phyloP scores from a whole-genome alignment of 2,113 vertebrate species.

The Pollachius pollachius region DNA sequence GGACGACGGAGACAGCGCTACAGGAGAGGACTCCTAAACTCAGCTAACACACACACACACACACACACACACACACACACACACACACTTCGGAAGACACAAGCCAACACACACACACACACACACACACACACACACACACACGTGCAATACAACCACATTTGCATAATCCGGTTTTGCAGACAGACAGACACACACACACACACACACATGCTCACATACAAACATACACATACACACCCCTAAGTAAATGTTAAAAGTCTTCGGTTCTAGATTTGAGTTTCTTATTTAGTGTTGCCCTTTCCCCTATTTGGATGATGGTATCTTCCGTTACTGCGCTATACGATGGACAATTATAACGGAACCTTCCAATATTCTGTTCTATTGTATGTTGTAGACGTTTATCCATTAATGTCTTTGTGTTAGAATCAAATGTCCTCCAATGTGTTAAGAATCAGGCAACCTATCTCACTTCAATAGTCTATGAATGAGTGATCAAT shows the following conservation, averaged over 20 bases:
- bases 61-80: conserved; percentile 3
- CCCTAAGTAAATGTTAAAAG: not conserved
- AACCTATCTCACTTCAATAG: too few relatives aligned
- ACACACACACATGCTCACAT: conserved; percentile 3
- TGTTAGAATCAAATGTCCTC: too few relatives aligned
- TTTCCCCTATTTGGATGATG: not conserved
- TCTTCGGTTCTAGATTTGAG: not conserved
- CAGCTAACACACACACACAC: not conserved
- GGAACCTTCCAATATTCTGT: too few relatives aligned
- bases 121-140: conserved; percentile 5
- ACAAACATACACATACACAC: conserved; percentile 9
- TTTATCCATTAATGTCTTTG: too few relatives aligned
- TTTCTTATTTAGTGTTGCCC: not conserved
- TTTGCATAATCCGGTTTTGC: conserved; percentile 9
- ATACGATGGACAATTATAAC: too few relatives aligned
- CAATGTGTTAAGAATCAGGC: too few relatives aligned
- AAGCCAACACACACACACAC: not conserved
- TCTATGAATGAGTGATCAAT: too few relatives aligned
- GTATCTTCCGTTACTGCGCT: not conserved
- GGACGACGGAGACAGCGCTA: conserved; percentile 53
- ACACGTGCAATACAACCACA: conserved; percentile 4
- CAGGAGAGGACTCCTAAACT: conserved; percentile 58
- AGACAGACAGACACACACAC: not conserved
- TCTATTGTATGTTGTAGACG: too few relatives aligned
- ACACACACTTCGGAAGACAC: not conserved